Evolutionary conservation across 1,140 invertebrate species (phyloP), one percentile per base, ranked within the genome.

Genomic region (Magallana ariakensis): DNA sequence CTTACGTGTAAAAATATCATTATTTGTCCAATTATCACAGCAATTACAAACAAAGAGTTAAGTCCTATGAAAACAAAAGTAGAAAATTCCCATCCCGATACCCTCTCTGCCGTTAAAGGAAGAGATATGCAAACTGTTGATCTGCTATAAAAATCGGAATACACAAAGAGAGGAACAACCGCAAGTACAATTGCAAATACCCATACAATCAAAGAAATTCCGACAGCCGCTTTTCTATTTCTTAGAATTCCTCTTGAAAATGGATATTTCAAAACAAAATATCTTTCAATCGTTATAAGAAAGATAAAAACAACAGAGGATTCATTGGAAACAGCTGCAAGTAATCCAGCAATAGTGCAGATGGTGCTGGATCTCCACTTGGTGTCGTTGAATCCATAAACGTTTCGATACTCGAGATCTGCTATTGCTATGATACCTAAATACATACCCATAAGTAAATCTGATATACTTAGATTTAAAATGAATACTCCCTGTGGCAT

Each of bases 391-490:
- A 87, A 90, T 22, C 90, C 88, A 83, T 93, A 93, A 13, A 57
- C 85, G 8, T 91, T 91, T 26, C 90, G 88, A 84, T 90, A 93
- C 46, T 87, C 53, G 0, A 86, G 60, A 85, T 93, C 93, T 11
- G 91, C 90, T 1, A 86, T 54, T 10, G 90, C 92, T 56, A 93
- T 93, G 26, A 93, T 92, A 10, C 91, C 75, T 55, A 93, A 75
- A 84, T 93, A 93, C 11, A 93, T 80, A 2, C 93, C 92, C 92
- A 93, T 93, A 7, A 92, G 80, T 54, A 93, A 89, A 83, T 93
- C 93, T 11, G 92, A 90, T 8, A 92, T 19, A 55, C 90, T 88
- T 11, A 93, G 87, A 85, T 92, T 92, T 19, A 91, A 87, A 46
- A 92, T 89, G 16, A 91, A 90, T 2, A 89, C 60, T 10, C 87